Percentiles rank a stretch among this genome's conserved stretches.
Conservation (phyloP, 1,140 invertebrate species). For the Drosophila sturtevanti region DNA sequence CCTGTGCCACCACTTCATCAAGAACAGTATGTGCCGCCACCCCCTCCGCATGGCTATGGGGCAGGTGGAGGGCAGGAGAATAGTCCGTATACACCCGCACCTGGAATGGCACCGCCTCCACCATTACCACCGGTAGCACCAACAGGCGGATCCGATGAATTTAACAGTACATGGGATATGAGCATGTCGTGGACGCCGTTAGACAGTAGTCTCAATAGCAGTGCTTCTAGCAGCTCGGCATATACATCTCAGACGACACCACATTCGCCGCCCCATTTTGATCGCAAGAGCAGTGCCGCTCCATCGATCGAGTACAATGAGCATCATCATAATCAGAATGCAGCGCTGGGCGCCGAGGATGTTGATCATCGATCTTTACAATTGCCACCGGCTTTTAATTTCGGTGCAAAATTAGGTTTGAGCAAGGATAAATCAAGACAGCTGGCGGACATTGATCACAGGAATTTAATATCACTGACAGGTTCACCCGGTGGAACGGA, state of each 20-base stretch:
- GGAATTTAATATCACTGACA: conserved; percentile 92
- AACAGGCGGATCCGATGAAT: conserved; percentile 44
- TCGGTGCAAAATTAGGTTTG: conserved; percentile 61
- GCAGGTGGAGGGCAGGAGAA: conserved; percentile 30
- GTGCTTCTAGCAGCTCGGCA: conserved; percentile 59
- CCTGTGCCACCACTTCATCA: conserved; percentile 32
- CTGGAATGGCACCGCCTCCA: conserved; percentile 83
- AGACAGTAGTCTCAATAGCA: conserved; percentile 68
- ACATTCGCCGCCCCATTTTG: conserved; percentile 87
- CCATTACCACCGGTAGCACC: conserved; percentile 84
- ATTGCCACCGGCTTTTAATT: conserved; percentile 66
- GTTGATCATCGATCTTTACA: conserved; percentile 84
- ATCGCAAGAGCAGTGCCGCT: conserved; percentile 84
- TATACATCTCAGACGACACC: conserved; percentile 83
- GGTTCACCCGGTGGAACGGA: conserved; percentile 86
- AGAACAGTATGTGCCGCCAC: conserved; percentile 66
- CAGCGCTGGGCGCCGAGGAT: conserved; percentile 83
- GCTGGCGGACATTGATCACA: conserved; percentile 88
- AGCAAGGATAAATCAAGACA: conserved; percentile 78
- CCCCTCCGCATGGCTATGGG: conserved; percentile 53
- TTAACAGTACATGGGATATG: conserved; percentile 79
- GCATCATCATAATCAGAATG: conserved; percentile 52
- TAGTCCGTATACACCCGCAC: conserved; percentile 72
- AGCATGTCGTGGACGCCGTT: conserved; percentile 75
- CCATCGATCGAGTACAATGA: conserved; percentile 84